Conservation (phyloP, 2,113 vertebrate species). For the Rhodinocichla rosea region DNA sequence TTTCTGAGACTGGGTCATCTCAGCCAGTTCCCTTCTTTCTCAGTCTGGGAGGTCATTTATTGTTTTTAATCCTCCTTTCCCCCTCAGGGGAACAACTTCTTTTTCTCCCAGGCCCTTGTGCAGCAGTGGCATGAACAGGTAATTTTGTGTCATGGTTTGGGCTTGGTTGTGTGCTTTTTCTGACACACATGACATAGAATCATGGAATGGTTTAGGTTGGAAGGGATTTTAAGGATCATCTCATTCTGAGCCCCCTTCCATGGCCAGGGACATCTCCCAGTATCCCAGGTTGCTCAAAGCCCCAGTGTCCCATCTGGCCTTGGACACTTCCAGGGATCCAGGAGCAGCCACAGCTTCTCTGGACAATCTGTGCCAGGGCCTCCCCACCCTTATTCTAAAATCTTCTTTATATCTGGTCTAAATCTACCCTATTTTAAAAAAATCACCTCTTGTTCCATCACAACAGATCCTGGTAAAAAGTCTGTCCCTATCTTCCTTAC, state of each 20-base stretch:
- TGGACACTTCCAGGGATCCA: neutral
- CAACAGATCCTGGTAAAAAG: neutral
- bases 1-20: neutral
- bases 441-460: neutral
- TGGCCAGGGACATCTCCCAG: accelerated
- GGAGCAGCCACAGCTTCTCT: neutral
- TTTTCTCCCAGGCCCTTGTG: neutral
- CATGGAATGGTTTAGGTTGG: neutral
- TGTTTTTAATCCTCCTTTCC: neutral
- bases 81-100: neutral
- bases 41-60: neutral
- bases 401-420: neutral
- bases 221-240: neutral
- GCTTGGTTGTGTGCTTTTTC: neutral
- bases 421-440: neutral
- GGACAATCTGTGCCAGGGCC: neutral
- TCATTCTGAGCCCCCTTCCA: neutral
- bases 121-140: neutral
- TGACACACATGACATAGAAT: neutral
- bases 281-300: neutral
- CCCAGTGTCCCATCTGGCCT: accelerated
- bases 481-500: neutral
- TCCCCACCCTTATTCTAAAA: neutral
- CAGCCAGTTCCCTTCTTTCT: neutral
- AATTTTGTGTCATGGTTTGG: neutral